Evolutionary conservation across 1,140 invertebrate species (phyloP), one percentile per base, ranked within the genome.

Genomic region (Teleogryllus occipitalis): DNA sequence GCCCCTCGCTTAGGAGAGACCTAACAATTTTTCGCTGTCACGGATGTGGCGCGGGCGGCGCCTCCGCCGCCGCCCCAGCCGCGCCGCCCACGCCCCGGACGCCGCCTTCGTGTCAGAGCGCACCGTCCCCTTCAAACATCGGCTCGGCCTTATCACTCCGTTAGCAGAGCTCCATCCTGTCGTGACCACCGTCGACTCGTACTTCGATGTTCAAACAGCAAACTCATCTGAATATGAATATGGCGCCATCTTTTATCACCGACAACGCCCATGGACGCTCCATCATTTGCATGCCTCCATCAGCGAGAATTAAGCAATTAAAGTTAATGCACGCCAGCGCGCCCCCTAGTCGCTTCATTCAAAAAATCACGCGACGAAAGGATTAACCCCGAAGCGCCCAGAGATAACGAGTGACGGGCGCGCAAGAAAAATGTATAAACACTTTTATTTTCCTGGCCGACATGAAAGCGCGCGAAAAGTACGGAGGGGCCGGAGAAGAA

Each of bases 231-330:
- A 65, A 65, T 65, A 65, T 65, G 54, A 65, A 65, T 18, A 18
- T 65, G 54, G 54, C 10, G 54, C 54, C 54, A 14, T 65, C 54
- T 65, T 39, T 65, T 65, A 65, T 65, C 54, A 65, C 54, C 54
- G 18, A 65, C 18, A 10, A 14, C 54, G 18, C 18, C 54, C 54
- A 10, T 65, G 54, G 54, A 65, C 54, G 10, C 54, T 65, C 10
- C 54, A 65, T 65, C 54, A 65, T 65, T 65, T 65, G 54, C 54
- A 18, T 65, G 54, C 18, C 18, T 10, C 54, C 54, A 65, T 65
- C 54, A 65, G 54, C 54, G 54, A 65, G 54, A 65, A 65, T 65
- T 65, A 65, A 65, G 54, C 54, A 65, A 65, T 65, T 65, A 65
- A 65, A 65, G 54, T 65, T 65, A 65, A 65, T 65, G 54, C 54